A percentile compares a stretch with the other conserved stretches of the same genome.
phyloP scores from a whole-genome alignment of 2,888 invertebrate genomes.

The Protula sp. region DNA sequence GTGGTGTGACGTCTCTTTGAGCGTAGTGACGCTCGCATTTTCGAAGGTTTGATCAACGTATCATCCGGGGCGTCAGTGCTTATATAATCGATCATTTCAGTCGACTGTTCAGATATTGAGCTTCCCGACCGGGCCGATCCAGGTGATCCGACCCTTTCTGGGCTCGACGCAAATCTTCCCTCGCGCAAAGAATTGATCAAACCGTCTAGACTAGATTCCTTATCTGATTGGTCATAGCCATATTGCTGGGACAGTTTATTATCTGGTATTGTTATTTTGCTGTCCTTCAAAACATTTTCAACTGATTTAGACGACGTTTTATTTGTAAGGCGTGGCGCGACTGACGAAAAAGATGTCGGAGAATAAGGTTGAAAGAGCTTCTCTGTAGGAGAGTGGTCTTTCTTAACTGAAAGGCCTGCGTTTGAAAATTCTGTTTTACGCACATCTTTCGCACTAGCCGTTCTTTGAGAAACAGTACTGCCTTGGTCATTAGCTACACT shows the following conservation, averaged over 20 bases:
- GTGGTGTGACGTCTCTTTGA: not conserved
- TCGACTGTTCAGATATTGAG: not conserved
- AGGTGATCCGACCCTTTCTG: not conserved
- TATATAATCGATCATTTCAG: constrained; percentile 17
- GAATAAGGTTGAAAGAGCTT: no score
- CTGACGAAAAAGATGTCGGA: no score
- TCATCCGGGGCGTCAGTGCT: constrained; percentile 21
- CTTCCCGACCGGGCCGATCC: not conserved
- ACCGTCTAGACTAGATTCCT: no score
- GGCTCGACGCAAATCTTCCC: no score
- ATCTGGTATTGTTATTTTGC: not conserved
- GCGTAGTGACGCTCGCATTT: constrained; percentile 21
- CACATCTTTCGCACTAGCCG: not conserved
- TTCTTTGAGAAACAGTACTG: no score
- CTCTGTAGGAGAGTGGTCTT: not conserved
- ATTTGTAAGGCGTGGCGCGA: not conserved
- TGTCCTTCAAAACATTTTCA: not conserved
- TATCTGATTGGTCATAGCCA: no score
- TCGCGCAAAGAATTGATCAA: no score
- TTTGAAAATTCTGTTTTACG: not conserved
- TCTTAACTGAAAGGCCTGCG: no score
- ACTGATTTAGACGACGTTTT: not conserved
- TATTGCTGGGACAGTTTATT: not conserved
- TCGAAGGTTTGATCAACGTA: constrained; percentile 24
- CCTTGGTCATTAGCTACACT: no score